phyloP scores from a whole-genome alignment of 2,888 invertebrate species.

The Ormyrus pomaceus region DNA sequence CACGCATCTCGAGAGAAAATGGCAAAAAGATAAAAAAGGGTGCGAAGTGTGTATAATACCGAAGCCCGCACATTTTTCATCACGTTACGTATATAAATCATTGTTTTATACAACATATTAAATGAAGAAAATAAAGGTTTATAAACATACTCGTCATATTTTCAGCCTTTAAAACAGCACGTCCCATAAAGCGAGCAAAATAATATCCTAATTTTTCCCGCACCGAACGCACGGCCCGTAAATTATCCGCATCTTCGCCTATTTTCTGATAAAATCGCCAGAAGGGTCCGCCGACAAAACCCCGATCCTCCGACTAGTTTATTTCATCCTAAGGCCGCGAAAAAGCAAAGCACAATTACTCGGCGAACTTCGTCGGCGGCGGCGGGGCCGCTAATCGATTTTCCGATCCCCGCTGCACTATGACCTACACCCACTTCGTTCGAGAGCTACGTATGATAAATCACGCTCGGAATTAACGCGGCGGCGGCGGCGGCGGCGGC shows the following conservation, averaged over 20 bases:
- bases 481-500: not conserved
- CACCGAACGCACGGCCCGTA: not conserved
- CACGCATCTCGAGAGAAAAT: no score
- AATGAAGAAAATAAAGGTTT: no score
- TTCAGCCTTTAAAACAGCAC: no score
- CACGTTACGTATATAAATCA: no score
- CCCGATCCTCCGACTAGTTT: not conserved
- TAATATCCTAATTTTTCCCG: no score
- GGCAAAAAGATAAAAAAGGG: no score
- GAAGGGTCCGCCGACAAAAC: not conserved
- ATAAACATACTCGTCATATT: no score
- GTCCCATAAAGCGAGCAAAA: no score
- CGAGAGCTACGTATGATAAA: slow-evolving; percentile 22
- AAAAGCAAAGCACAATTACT: slow-evolving; percentile 1
- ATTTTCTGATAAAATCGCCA: slow-evolving; percentile 45
- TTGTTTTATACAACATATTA: no score
- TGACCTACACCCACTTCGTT: slow-evolving; percentile 48
- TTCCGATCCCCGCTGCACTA: slow-evolving; percentile 30
- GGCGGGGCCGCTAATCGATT: slow-evolving; percentile 40
- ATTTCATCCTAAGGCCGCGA: not conserved
- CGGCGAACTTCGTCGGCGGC: slow-evolving; percentile 26
- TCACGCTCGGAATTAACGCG: slow-evolving; percentile 16
- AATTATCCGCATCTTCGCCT: slow-evolving; percentile 12
- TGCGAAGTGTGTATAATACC: no score
- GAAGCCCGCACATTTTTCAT: no score